Evolutionary conservation across 2,888 invertebrate species (phyloP), one percentile per base, ranked within the genome.

Genomic region (Epicampocera succincta): DNA sequence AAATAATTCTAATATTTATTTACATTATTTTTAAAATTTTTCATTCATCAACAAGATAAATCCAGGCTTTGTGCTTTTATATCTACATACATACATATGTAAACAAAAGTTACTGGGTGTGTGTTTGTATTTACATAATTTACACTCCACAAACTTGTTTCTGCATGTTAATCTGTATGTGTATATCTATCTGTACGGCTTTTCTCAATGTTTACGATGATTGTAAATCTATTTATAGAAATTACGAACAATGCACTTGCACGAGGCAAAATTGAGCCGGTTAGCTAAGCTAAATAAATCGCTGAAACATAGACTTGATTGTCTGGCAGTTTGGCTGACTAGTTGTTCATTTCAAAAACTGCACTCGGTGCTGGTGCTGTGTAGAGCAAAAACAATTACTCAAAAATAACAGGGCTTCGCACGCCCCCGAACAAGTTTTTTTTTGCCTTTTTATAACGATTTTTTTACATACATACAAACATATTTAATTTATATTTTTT

Each of bases 181-280:
- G n/a, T n/a, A n/a, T n/a, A n/a, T n/a, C n/a, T n/a, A 15, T 61
- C 11, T 38, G 63, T 42, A 15, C 66, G 56, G 15, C 15, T 61
- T 21, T 42, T 40, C 61, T 38, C 21, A 38, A 50, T 65, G 52
- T 71, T 72, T 73, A 61, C 73, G 60, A 75, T 84, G 84, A 84
- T 77, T 84, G 77, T 82, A 82, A 72, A 73, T 58, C 82, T 84
- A 84, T 84, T 84, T 78, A 65, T 84, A 84, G 80, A 75, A 80
- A 80, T 83, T 83, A 80, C 83, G 61, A 78, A 52, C 50, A 17
- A 60, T 80, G 71, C 77, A 77, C 77, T 78, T 77, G 77, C 56
- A 83, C 48, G 71, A 83, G 80, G 46, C 50, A 69, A 42, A 71
- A 71, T 78, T 68, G 78, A 78, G 74, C 74, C 69, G 77, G 63